These are phyloP conservation scores for Channa striata DNA, from an alignment of 2,797 vertebrate species.

Conservation along the genomic window DNA sequence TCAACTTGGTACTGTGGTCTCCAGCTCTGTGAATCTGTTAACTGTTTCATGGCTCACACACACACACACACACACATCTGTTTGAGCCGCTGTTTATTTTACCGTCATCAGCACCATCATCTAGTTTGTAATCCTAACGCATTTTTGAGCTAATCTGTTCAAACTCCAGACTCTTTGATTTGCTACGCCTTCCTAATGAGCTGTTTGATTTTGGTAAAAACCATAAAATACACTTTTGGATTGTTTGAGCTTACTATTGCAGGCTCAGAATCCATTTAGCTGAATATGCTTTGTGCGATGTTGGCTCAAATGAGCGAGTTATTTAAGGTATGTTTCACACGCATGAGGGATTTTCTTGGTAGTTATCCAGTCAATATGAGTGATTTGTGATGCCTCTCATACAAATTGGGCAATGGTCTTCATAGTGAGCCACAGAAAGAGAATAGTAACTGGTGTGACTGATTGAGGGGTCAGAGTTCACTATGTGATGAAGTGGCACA, in stretches of 20 bases:
- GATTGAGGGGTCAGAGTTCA: constrained; percentile 80
- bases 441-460: constrained; percentile 82
- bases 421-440: constrained; percentile 74
- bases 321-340: constrained; percentile 66
- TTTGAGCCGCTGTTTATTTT: constrained; percentile 27
- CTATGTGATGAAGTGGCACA: constrained; percentile 81
- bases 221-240: neutral
- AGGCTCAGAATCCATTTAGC: constrained; percentile 19
- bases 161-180: constrained; percentile 6
- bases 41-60: constrained; percentile 63
- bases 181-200: constrained; percentile 21
- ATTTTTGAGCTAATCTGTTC: constrained; percentile 21
- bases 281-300: constrained; percentile 24
- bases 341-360: constrained; percentile 50
- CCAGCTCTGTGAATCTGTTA: constrained; percentile 57
- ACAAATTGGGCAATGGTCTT: constrained; percentile 83
- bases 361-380: constrained; percentile 70
- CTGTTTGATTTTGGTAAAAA: constrained; percentile 30
- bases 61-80: constrained; percentile 7
- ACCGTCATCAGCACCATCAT: constrained; percentile 7
- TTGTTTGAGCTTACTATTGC: constrained; percentile 8
- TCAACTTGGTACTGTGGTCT: constrained; percentile 61
- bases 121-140: constrained; percentile 11
- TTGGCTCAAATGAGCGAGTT: constrained; percentile 32
- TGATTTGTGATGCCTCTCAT: constrained; percentile 74